A percentile compares a stretch with the other conserved stretches of the same genome.
Conservation (phyloP, 2,797 vertebrate genomes). For the Rhinogobio ventralis region DNA sequence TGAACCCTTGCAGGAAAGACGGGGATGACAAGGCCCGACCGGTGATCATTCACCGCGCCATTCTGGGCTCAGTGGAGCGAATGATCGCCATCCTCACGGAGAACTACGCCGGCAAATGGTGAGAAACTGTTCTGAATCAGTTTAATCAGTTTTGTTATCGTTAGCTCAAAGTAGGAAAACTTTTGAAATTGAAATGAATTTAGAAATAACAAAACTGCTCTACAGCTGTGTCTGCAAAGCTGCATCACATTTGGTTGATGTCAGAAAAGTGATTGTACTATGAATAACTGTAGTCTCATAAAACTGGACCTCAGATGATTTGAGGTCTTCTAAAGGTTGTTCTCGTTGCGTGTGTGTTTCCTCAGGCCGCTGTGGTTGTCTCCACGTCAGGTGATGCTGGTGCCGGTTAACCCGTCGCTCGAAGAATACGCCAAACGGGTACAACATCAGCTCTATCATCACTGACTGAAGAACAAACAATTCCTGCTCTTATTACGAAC, state of each 20-base stretch:
- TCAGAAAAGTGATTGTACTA: background rate
- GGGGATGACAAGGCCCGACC: slow-evolving; percentile 88
- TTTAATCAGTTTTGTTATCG: background rate
- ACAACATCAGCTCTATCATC: slow-evolving; percentile 27
- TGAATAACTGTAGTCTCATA: background rate
- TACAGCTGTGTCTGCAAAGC: background rate
- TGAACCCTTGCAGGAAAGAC: slow-evolving; percentile 74
- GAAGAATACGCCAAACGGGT: slow-evolving; percentile 89
- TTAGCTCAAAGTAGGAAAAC: background rate
- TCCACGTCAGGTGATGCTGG: slow-evolving; percentile 91
- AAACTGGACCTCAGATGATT: background rate
- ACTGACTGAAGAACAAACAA: background rate
- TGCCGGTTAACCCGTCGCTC: slow-evolving; percentile 87
- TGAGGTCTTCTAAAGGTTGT: background rate
- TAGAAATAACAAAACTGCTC: background rate
- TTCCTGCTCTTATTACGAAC: background rate
- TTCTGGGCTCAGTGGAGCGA: slow-evolving; percentile 93
- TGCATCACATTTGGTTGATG: background rate
- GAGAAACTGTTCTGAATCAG: background rate
- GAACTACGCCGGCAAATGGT: slow-evolving; percentile 96
- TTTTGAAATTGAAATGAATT: background rate
- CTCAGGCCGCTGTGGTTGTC: slow-evolving; percentile 95
- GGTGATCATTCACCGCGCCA: slow-evolving; percentile 95
- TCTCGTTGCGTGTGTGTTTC: slow-evolving; percentile 15
- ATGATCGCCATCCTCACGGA: slow-evolving; percentile 97